Evolutionary conservation across 2,888 invertebrate genomes (phyloP).

Genomic region (Eumacrocentrus americanus): DNA sequence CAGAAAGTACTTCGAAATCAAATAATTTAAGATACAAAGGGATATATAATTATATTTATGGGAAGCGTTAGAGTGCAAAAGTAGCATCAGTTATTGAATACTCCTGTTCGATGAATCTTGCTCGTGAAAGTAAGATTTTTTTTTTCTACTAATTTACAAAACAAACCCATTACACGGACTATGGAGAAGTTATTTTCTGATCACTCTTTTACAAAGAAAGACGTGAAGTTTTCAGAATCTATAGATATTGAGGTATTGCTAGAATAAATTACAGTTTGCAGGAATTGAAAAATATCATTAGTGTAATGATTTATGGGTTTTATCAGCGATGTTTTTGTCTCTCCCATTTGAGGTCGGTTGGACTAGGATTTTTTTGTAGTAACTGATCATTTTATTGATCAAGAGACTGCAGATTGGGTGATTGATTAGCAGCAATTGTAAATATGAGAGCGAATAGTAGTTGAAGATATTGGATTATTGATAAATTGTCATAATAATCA

Average conservation of each 20-base stretch:
- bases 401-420: neutral
- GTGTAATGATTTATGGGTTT: neutral
- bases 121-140: neutral
- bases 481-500: neutral
- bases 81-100: neutral
- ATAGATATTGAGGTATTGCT: neutral
- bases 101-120: neutral
- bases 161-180: no score
- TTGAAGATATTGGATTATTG: neutral
- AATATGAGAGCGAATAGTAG: neutral
- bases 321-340: neutral
- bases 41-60: neutral
- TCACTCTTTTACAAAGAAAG: neutral
- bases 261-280: neutral
- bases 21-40: neutral
- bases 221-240: neutral
- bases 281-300: neutral
- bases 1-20: conserved; percentile 5
- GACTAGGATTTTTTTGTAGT: neutral
- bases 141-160: no score
- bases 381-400: neutral
- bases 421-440: conserved; percentile 4
- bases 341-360: neutral
- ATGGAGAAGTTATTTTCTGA: no score
- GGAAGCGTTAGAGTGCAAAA: neutral